Conservation (phyloP, 2,888 invertebrate species). For the Eurois occulta region DNA sequence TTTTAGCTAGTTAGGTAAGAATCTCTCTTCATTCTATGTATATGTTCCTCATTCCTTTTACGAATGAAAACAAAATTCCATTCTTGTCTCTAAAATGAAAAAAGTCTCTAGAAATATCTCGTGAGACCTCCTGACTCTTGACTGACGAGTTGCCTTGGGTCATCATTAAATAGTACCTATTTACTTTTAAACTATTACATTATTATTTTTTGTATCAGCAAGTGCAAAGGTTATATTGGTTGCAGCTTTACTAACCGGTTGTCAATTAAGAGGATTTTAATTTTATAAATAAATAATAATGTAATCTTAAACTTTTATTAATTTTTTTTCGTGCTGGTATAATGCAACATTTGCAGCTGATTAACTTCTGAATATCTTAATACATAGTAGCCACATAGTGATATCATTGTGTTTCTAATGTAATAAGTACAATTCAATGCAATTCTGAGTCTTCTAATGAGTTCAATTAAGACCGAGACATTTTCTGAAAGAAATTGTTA, state of each 20-base stretch:
- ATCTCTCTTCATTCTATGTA: too few relatives aligned
- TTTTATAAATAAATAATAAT: constrained; percentile 9
- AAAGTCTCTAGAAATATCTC: background rate
- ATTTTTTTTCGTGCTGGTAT: too few relatives aligned
- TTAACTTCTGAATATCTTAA: too few relatives aligned
- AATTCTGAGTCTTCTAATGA: background rate
- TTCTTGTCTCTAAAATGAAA: background rate
- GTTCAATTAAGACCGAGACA: background rate
- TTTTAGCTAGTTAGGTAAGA: background rate
- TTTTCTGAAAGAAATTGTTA: too few relatives aligned
- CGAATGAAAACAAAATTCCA: background rate
- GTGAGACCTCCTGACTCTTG: constrained; percentile 25
- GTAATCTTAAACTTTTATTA: too few relatives aligned
- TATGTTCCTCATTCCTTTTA: constrained; percentile 6
- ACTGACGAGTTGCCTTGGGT: constrained; percentile 39
- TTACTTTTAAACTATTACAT: constrained; percentile 16
- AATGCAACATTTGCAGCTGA: too few relatives aligned
- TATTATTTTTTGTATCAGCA: constrained; percentile 15
- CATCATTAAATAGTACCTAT: constrained; percentile 14
- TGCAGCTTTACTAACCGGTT: constrained; percentile 13
- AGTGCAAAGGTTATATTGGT: constrained; percentile 48
- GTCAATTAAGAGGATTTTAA: constrained; percentile 31
- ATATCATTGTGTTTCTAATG: background rate
- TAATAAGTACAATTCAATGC: background rate
- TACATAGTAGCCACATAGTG: background rate